Evolutionary conservation across 2,113 vertebrate species (phyloP).

Genomic region (Channa argus): DNA sequence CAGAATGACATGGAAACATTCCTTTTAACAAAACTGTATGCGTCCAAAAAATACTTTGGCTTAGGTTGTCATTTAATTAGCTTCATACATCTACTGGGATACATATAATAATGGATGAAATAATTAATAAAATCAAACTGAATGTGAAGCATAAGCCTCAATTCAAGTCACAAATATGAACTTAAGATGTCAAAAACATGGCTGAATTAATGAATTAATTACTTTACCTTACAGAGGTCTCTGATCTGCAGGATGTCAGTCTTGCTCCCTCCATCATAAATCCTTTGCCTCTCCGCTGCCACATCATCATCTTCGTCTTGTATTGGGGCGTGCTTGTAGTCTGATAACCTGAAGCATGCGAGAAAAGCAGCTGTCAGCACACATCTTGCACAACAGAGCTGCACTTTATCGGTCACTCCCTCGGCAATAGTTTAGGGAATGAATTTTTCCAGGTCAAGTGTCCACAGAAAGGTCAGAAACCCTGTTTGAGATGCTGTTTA

Average conservation of each 20-base stretch:
- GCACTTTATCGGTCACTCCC: background rate
- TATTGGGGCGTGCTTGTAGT: slow-evolving; percentile 62
- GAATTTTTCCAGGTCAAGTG: background rate
- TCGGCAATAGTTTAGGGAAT: background rate
- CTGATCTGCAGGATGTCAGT: slow-evolving; percentile 89
- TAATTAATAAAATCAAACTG: no score
- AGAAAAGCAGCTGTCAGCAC: background rate
- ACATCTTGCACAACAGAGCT: background rate
- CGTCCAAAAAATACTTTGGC: no score
- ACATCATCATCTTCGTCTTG: slow-evolving; percentile 91
- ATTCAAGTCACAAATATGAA: no score
- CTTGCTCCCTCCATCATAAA: slow-evolving; percentile 87
- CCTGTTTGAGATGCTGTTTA: background rate
- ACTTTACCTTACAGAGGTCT: slow-evolving; percentile 90
- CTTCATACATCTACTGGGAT: no score
- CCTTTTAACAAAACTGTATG: no score
- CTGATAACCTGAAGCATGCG: slow-evolving; percentile 79
- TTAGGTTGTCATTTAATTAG: no score
- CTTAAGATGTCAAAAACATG: no score
- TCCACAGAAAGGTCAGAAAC: background rate
- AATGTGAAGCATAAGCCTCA: no score
- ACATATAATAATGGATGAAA: no score
- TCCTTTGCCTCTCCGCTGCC: slow-evolving; percentile 90
- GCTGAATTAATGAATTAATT: no score
- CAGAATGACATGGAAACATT: no score